Conservation (phyloP, 2,888 invertebrate species). For the Choreutis nemorana region DNA sequence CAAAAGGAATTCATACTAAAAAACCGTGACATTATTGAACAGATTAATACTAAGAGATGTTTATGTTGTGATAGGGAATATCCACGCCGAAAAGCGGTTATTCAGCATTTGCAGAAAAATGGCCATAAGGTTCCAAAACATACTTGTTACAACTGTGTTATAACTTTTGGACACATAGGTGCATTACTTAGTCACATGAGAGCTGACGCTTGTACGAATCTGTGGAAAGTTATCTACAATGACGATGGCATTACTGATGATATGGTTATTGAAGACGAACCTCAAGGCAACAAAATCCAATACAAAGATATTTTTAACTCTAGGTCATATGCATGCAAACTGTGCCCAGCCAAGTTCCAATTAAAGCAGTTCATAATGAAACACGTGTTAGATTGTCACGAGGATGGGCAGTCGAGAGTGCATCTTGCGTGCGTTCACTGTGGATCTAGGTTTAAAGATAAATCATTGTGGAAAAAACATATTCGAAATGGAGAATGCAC, state of each 20-base stretch:
- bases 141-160: conserved; percentile 69
- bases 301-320: conserved; percentile 61
- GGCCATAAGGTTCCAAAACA: conserved; percentile 67
- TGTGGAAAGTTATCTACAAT: conserved; percentile 59
- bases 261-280: conserved; percentile 47
- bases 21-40: conserved; percentile 52
- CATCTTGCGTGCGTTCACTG: conserved; percentile 53
- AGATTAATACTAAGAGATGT: conserved; percentile 57
- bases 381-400: conserved; percentile 55
- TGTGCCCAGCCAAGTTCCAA: conserved; percentile 60
- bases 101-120: conserved; percentile 62
- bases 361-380: conserved; percentile 62
- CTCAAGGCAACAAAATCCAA: conserved; percentile 40
- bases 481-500: conserved; percentile 65
- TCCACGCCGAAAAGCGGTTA: conserved; percentile 58
- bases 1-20: conserved; percentile 54
- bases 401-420: conserved; percentile 52
- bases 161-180: conserved; percentile 63
- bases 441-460: conserved; percentile 50
- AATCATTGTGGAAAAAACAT: conserved; percentile 49
- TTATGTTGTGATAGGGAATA: conserved; percentile 54
- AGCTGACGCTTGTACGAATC: conserved; percentile 51
- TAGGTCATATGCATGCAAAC: conserved; percentile 55
- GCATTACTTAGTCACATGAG: conserved; percentile 61
- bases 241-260: conserved; percentile 58